phyloP scores from a whole-genome alignment of 2,888 invertebrate genomes.

The Conomelus anceps region DNA sequence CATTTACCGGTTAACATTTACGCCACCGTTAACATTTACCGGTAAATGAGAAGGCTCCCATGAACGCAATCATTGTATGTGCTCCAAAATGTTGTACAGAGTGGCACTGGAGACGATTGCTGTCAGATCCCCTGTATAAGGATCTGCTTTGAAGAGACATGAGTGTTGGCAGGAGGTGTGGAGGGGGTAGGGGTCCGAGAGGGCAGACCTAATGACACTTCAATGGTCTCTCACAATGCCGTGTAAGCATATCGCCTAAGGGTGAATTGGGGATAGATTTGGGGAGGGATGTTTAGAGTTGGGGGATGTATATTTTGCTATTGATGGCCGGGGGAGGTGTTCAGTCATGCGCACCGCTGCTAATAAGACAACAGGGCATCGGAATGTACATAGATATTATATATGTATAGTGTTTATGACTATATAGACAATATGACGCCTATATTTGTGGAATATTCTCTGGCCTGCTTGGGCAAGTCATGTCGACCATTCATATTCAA shows the following conservation, averaged over 20 bases:
- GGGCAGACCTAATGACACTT: constrained; percentile 1
- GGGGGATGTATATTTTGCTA: background rate
- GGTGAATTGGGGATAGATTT: background rate
- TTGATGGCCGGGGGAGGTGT: background rate
- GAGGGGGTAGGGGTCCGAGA: background rate
- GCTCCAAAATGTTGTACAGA: background rate
- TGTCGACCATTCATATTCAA: background rate
- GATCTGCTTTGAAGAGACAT: background rate
- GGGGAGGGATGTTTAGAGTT: background rate
- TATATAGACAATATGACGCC: background rate
- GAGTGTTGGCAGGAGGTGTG: background rate
- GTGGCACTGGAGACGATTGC: background rate
- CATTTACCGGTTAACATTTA: too few species aligned
- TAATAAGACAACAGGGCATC: background rate
- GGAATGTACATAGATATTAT: background rate
- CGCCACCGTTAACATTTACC: too few species aligned
- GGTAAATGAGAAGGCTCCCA: too few species aligned
- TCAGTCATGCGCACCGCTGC: background rate
- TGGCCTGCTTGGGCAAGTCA: background rate
- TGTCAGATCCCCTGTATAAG: background rate
- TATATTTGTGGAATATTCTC: background rate
- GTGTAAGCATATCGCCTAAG: background rate
- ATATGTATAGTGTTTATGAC: background rate
- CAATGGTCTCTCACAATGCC: constrained; percentile 3
- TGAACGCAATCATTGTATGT: too few species aligned